Base-by-base conservation (phyloP, 2,113 vertebrate genomes). In the Tyrannus savana region DNA sequence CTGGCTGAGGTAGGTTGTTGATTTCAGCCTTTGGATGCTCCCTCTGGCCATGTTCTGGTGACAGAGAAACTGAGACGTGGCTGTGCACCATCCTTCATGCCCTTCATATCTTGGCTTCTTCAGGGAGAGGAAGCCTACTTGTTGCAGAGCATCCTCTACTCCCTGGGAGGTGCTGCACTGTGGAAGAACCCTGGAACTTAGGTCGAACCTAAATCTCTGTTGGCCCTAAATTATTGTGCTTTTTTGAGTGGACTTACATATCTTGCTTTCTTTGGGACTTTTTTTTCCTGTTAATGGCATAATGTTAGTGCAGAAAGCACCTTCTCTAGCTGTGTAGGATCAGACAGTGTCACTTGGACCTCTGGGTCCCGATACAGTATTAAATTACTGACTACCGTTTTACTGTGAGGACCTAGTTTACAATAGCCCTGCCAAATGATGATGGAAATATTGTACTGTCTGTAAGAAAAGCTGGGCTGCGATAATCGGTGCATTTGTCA, bases 41-140 rank as follows among this genome's bases (percentile, higher is more conserved):
- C 22, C 15, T 15, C 14, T 39, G 28, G 24, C 62, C 19, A 9
- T 24, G 10, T 58, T 80, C n/a, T 35, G 39, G 47, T 84, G 47
- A 18, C 37, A 47, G 41, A 37, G 42, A 56, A 52, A 25, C 13
- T 35, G 78, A 59, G 52, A 23, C 2, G 7, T 0, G 2, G 15
- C 19, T 5, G 3, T 14, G 31, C 25, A 35, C 41, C 35, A 10
- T 64, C 35, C 46, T 78, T 18, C 18, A 1, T 33, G 55, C 23
- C 55, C 28, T 1, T 3, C 2, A 0, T 19, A 12, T 22, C 30
- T 33, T 1, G 3, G 4, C 52, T 63, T 18, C 11, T n/a, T 50
- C 21, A 3, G 47, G 12, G 24, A 31, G 33, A 60, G 25, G 58
- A 41, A 62, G 17, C 14, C 37, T 42, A 2, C 58, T 64, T 64